Conservation (phyloP, 2,888 invertebrate species). For the Caenorhabditis parvicauda region DNA sequence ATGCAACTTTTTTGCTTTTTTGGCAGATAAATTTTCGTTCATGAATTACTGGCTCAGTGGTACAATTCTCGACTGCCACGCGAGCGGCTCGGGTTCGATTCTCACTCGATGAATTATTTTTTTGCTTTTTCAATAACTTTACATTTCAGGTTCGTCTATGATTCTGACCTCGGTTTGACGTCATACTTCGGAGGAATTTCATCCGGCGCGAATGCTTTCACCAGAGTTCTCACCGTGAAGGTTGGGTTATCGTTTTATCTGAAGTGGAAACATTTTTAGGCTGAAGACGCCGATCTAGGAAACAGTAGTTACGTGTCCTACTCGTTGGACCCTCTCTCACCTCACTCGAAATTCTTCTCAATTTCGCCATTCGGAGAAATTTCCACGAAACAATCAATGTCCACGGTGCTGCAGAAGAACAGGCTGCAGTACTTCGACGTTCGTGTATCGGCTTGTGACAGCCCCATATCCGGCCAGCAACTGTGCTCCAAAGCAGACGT, state of each 20-base stretch:
- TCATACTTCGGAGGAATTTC: constrained; percentile 58
- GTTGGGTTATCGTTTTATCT: constrained; percentile 8
- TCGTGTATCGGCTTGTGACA: constrained; percentile 53
- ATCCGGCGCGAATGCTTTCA: constrained; percentile 43
- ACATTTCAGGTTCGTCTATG: constrained; percentile 77
- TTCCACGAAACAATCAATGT: constrained; percentile 50
- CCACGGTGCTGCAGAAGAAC: constrained; percentile 41
- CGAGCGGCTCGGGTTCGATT: too few species aligned
- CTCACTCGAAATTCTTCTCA: constrained; percentile 57
- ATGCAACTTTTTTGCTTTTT: too few species aligned
- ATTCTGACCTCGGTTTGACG: constrained; percentile 45
- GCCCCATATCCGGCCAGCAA: constrained; percentile 48
- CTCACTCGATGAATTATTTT: too few species aligned
- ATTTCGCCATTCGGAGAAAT: constrained; percentile 54
- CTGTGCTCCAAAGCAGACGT: constrained; percentile 54
- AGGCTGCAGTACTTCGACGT: constrained; percentile 49
- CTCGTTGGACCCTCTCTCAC: constrained; percentile 66
- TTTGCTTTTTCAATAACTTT: too few species aligned
- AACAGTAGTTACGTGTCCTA: constrained; percentile 81
- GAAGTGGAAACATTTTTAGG: constrained; percentile 67
- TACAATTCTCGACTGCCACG: too few species aligned
- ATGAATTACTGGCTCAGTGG: too few species aligned
- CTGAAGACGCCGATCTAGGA: constrained; percentile 82
- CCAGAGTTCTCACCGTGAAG: constrained; percentile 50
- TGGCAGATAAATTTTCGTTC: too few species aligned